Evolutionary conservation across 2,888 invertebrate genomes (phyloP), one percentile per base, ranked within the genome.

Genomic region (Dicranocentrus wangi): DNA sequence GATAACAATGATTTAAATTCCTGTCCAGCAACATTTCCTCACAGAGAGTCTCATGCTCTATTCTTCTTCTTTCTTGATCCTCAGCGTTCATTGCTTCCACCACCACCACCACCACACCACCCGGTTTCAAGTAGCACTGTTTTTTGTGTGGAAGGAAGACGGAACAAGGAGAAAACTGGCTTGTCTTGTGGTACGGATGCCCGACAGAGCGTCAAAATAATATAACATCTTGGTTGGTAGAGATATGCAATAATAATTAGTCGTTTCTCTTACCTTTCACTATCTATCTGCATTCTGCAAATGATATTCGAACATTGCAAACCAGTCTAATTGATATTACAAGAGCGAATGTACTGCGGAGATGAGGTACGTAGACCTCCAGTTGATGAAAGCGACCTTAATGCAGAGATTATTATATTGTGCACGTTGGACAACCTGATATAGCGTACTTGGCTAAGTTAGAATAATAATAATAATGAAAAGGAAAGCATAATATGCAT

Each of bases 1-100:
- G 78, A 78, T 78, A 71, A 65, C 78, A 71, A 71, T 78, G 78
- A 78, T 78, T 78, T 78, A 78, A 78, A 78, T 78, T 79, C 79
- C 79, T 79, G 79, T 79, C 79, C 79, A 79, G 72, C 79, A 79
- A 79, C 79, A 79, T 79, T 79, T 79, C 79, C 79, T 79, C 47
- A 53, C 32, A 43, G 61, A 70, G 43, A 65, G 70, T 39, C 68
- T 66, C 13, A 39, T n/a, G n/a, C n/a, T n/a, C 39, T 39, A 39
- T 39, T n/a, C 55, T 25, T 69, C 28, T 63, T 39, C 27, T 19
- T 53, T 23, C 39, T 39, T 42, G 15, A 15, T 55, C 17, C 23
- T 27, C 66, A 23, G 53, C 78, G 78, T 71, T 78, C 78, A 78
- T 78, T 78, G 71, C 71, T 78, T 78, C 71, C 15, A 32, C 32